Base-by-base conservation (phyloP, 2,888 invertebrate species). In the Alentia gelatinosa region DNA sequence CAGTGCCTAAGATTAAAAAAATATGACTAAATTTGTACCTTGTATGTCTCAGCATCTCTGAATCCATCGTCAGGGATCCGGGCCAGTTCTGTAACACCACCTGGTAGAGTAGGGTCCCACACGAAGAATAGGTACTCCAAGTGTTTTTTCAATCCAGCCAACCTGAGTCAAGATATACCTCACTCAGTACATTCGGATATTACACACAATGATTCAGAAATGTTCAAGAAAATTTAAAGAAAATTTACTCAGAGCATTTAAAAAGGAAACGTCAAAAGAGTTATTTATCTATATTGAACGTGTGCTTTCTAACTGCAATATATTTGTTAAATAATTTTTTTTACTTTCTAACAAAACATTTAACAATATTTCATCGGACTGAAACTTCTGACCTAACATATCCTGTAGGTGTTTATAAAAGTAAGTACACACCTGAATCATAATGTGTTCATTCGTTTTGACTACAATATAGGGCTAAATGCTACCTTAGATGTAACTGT, bases 41-140 rank as follows among this genome's bases (percentile, higher is more conserved):
- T 93, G 92, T 95, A 95, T 7, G 94, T 94, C 5, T 94, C 94
- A 74, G 94, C 93, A 93, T 95, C 95, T 93, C 94, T 93, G 91
- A 96, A 96, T 0, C 96, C 96, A 89, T 95, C 95, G 88, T 96
- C 95, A 0, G 95, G 93, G 0, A 96, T 93, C 26, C 95, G 93
- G 74, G 92, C 93, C 26, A 94, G 94, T 90, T 96, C 95, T 89
- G 92, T 92, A 19, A 91, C 91, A 0, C 95, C 95, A n/a, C 95
- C 95, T 9, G 95, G 94, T 79, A 95, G 91, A 39, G 94, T 94
- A 7, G 95, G 95, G 90, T 96, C 95, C 94, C 95, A 96, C 91
- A 95, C 95, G 95, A 95, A 96, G 93, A 96, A 96, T 91, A 96
- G 92, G 92, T 96, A 96, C 92, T 96, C 96, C 91, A 96, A 91